Evolutionary conservation across 2,888 invertebrate genomes (phyloP).

Genomic region (Nymphalis c-album): DNA sequence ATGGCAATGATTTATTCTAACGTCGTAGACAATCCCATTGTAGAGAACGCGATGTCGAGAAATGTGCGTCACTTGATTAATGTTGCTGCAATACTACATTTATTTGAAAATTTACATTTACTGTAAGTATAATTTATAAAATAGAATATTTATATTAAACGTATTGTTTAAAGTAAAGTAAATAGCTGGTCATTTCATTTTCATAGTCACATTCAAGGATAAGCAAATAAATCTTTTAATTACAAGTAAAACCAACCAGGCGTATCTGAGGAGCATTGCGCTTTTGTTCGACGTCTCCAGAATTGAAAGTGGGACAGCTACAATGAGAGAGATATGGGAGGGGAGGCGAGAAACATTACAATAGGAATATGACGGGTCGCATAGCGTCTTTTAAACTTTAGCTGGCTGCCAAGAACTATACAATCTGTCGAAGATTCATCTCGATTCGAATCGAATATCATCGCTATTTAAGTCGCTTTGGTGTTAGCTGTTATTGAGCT

Average conservation of each 20-base stretch:
- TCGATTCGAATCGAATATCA: neutral
- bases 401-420: slow-evolving; percentile 13
- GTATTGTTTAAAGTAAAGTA: neutral
- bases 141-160: neutral
- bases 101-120: neutral
- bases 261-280: slow-evolving; percentile 68
- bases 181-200: neutral
- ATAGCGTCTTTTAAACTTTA: slow-evolving; percentile 51
- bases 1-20: slow-evolving; percentile 66
- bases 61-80: slow-evolving; percentile 26
- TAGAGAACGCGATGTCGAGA: slow-evolving; percentile 27
- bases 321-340: slow-evolving; percentile 61
- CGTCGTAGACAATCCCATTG: slow-evolving; percentile 41
- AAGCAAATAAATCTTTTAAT: slow-evolving; percentile 8
- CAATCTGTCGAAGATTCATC: slow-evolving; percentile 5
- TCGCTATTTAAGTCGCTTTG: neutral
- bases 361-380: slow-evolving; percentile 58
- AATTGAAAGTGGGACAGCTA: slow-evolving; percentile 75
- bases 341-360: slow-evolving; percentile 60
- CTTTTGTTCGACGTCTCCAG: slow-evolving; percentile 75
- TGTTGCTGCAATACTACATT: slow-evolving; percentile 12
- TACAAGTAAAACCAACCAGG: slow-evolving; percentile 46
- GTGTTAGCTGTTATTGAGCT: no score
- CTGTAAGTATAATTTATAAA: neutral
- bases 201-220: slow-evolving; percentile 1